These are phyloP conservation scores for Lineus longissimus DNA, from an alignment of 1,140 invertebrate species.

Conservation along the genomic window DNA sequence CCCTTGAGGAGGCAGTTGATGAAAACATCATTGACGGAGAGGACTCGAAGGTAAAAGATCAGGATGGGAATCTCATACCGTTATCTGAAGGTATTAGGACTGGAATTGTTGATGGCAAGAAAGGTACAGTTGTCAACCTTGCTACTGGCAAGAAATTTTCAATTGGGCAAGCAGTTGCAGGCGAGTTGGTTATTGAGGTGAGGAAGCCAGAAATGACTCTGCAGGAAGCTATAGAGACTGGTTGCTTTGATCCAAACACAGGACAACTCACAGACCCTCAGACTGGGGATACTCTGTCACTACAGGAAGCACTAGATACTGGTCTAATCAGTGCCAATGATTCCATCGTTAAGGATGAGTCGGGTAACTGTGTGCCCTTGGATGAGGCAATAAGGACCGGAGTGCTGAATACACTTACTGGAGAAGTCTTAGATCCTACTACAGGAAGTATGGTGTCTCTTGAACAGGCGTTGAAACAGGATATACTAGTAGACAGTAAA, in stretches of 20 bases:
- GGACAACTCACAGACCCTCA: slow-evolving; percentile 63
- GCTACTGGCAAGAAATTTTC: slow-evolving; percentile 62
- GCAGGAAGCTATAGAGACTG: slow-evolving; percentile 73
- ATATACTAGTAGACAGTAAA: not conserved
- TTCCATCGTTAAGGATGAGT: no score
- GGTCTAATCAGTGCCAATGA: slow-evolving; percentile 72
- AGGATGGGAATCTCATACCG: slow-evolving; percentile 67
- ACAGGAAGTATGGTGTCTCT: slow-evolving; percentile 48
- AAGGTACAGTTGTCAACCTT: slow-evolving; percentile 42
- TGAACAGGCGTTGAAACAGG: not conserved
- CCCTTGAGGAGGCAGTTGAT: slow-evolving; percentile 49
- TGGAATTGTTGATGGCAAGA: slow-evolving; percentile 34
- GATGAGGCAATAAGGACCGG: no score
- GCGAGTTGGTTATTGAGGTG: slow-evolving; percentile 52
- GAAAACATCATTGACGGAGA: slow-evolving; percentile 65
- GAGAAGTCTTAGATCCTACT: slow-evolving; percentile 68
- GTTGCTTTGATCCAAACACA: slow-evolving; percentile 73
- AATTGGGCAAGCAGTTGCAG: slow-evolving; percentile 49
- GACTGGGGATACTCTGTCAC: slow-evolving; percentile 55
- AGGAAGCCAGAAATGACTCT: slow-evolving; percentile 64
- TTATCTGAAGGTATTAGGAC: slow-evolving; percentile 76
- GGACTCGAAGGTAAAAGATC: slow-evolving; percentile 72
- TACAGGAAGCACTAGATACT: slow-evolving; percentile 67
- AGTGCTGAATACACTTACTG: slow-evolving; percentile 67
- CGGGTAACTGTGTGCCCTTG: no score